These are phyloP conservation scores for Pseudochaenichthys georgianus DNA, from an alignment of 2,797 vertebrate species.

Conservation along the genomic window DNA sequence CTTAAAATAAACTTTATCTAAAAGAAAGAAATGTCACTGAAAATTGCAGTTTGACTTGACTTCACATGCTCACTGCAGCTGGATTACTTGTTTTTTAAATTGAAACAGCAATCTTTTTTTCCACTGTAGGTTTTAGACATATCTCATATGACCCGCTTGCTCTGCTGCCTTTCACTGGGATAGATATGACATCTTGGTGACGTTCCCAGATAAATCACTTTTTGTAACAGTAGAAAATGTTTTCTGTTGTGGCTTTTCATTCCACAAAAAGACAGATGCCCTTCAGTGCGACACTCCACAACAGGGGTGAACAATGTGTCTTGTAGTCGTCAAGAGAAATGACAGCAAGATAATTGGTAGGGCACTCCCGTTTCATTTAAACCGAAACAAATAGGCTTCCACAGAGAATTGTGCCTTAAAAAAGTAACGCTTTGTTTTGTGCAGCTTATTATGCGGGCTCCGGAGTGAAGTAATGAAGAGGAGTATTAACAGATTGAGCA, in stretches of 20 bases:
- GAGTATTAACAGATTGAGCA: slow-evolving; percentile 80
- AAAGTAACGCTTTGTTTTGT: slow-evolving; percentile 80
- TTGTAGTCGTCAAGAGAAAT: slow-evolving; percentile 79
- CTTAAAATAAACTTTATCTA: slow-evolving; percentile 49
- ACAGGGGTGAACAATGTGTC: slow-evolving; percentile 76
- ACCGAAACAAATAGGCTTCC: slow-evolving; percentile 70
- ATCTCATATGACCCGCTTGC: slow-evolving; percentile 81
- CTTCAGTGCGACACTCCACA: slow-evolving; percentile 71
- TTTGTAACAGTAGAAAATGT: slow-evolving; percentile 78
- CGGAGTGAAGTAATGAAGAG: slow-evolving; percentile 76
- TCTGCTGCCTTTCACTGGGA: slow-evolving; percentile 78
- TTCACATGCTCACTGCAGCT: slow-evolving; percentile 45
- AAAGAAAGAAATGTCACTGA: slow-evolving; percentile 23
- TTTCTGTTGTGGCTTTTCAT: slow-evolving; percentile 77
- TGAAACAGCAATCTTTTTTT: slow-evolving; percentile 71
- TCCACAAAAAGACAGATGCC: slow-evolving; percentile 79
- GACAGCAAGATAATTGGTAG: slow-evolving; percentile 80
- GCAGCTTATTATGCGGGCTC: slow-evolving; percentile 69
- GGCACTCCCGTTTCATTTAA: slow-evolving; percentile 71
- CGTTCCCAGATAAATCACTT: slow-evolving; percentile 83
- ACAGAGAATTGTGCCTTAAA: slow-evolving; percentile 60
- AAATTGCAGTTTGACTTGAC: slow-evolving; percentile 57
- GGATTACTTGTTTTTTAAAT: slow-evolving; percentile 61
- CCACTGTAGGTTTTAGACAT: slow-evolving; percentile 70
- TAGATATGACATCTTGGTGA: slow-evolving; percentile 79